Base-by-base conservation (phyloP, 1,140 invertebrate genomes). In the Drosophila pseudoananassae region DNA sequence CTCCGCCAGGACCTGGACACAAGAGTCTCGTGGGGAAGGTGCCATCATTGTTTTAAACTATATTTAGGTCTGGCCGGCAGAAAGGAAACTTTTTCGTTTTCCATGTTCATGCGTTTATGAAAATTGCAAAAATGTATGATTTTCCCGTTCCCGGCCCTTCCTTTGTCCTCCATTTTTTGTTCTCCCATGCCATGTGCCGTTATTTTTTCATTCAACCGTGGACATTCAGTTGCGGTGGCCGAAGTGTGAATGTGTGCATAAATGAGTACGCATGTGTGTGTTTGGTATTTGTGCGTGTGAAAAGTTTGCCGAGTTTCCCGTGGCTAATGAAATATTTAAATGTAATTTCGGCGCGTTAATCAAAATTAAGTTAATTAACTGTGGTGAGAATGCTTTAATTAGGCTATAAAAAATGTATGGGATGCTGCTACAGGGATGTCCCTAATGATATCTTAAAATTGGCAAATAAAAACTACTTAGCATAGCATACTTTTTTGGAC, bases 321-420 rank as follows among this genome's bases (percentile, higher is more conserved):
- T 52, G 69, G 50, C 69, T 87, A 72, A 87, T 85, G 50, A 85
- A 85, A 71, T 87, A 85, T 87, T 83, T 79, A 83, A 84, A 72
- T 84, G 79, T 68, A 83, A 84, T 83, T 83, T 83, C 66, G 52
- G 57, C n/a, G 66, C 57, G 71, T 57, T 72, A 53, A 78, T 78
- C 76, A 76, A 78, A 83, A 76, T 76, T 53, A 82, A 64, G 68
- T 87, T 74, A 85, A 85, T 87, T 75, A 87, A 87, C 78, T 78
- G 63, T 64, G 82, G 55, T 65, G 38, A 66, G 57, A 47, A 23
- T 23, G 53, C 74, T 78, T 85, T 87, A 87, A 87, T 85, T 76
- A 87, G 73, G 74, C 36, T 61, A 68, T 59, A 45, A 10, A 50
- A 65, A 45, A 78, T 54, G 58, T 47, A 68, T 53, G 20, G 27